These are phyloP conservation scores for Hydrozoanthus gracilis DNA, from an alignment of 92 coral and sea anemone species.

Conservation along the genomic window DNA sequence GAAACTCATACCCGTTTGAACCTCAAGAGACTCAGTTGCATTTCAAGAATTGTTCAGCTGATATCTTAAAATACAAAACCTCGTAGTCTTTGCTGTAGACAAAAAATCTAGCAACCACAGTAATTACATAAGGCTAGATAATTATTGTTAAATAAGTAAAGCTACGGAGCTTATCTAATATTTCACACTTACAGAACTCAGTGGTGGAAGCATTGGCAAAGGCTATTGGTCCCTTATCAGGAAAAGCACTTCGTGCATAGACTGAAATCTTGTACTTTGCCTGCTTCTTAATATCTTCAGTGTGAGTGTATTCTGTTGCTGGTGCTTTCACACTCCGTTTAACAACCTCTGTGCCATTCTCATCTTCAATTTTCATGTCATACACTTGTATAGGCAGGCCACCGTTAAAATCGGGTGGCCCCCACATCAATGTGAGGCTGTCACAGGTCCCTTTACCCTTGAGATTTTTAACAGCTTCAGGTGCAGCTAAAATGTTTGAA, in stretches of 20 bases:
- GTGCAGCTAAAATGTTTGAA: slow-evolving; percentile 38
- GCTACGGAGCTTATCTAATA: background rate
- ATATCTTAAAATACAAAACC: too few species aligned
- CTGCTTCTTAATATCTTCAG: background rate
- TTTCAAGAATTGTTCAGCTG: too few species aligned
- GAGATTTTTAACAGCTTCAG: slow-evolving; percentile 65
- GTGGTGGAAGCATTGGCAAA: background rate
- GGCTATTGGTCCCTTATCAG: background rate
- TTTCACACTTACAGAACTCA: slow-evolving; percentile 14
- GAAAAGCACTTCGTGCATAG: slow-evolving; percentile 24
- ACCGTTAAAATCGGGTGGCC: slow-evolving; percentile 62
- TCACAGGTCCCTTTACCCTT: slow-evolving; percentile 60
- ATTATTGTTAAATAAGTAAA: background rate
- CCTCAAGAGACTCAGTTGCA: too few species aligned
- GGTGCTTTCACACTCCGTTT: slow-evolving; percentile 15
- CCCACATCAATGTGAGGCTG: slow-evolving; percentile 58
- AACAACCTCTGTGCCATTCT: slow-evolving; percentile 29
- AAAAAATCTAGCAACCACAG: background rate
- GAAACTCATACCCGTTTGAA: too few species aligned
- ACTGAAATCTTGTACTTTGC: slow-evolving; percentile 1
- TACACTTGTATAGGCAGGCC: slow-evolving; percentile 57
- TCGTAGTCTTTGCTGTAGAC: too few species aligned
- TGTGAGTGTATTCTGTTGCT: background rate
- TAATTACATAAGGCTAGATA: background rate
- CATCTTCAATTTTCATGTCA: slow-evolving; percentile 12